Evolutionary conservation across 2,888 invertebrate species (phyloP), one percentile per base, ranked within the genome.

Genomic region (Drosophila multiciliata): DNA sequence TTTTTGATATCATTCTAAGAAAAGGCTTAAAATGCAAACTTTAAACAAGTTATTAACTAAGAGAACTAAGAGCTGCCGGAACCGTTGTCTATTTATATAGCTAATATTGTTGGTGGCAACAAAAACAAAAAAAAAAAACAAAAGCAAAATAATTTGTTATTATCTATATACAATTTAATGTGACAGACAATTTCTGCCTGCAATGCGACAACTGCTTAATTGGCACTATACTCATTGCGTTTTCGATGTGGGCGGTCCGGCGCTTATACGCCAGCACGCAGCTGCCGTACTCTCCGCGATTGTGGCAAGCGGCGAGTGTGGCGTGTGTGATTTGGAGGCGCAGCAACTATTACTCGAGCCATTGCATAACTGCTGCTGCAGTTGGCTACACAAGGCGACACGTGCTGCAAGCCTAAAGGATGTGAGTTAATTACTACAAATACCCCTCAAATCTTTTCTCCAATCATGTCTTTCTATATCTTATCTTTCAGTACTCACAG

Each of bases 191-290:
- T 89, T 93, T 66, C 45, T 92, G 64, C 87, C 92, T 71, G 92
- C 93, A 36, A 84, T 93, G 52, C 91, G 92, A 49, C 92, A 92
- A 72, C 86, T 92, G 84, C 81, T 93, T 50, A 91, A 93, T 76
- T 93, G 93, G 92, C 93, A 93, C 73, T 92, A 89, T 84, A 90
- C 93, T 83, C 90, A 92, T 87, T 87, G 91, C 57, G 81, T 89
- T 67, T 92, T 91, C 68, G 91, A 92, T 62, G 79, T 90, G 79
- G 92, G 92, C 82, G 92, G 91, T 49, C 87, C 92, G 38, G 90
- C 87, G 66, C 78, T 93, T 42, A 89, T 93, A 59, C 87, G 92
- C 20, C 93, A 93, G 73, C 93, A 93, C 91, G 93, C 93, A 80
- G 82, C 93, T 42, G 92, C 93, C 9, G 55, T 93, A 45, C 63